Evolutionary conservation across 2,888 invertebrate genomes (phyloP).

Genomic region (Auanema sp.): DNA sequence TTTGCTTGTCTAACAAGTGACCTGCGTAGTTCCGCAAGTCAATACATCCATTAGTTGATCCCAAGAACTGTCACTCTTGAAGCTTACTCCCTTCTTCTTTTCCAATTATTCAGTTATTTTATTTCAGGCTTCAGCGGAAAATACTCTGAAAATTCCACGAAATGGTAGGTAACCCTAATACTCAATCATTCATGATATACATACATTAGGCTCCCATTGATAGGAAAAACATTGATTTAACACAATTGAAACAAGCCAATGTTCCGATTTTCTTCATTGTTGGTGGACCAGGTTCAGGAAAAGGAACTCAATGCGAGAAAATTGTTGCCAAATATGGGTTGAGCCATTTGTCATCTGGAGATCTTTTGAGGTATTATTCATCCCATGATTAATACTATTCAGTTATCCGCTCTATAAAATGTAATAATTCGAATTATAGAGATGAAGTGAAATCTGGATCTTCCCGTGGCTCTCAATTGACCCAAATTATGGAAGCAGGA

Average conservation of each 20-base stretch:
- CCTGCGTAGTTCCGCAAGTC: too few relatives aligned
- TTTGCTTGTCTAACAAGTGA: too few relatives aligned
- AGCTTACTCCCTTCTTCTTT: too few relatives aligned
- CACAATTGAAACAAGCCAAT: slow-evolving; percentile 56
- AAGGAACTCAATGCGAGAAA: slow-evolving; percentile 79
- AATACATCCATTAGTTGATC: too few relatives aligned
- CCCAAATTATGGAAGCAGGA: slow-evolving; percentile 75
- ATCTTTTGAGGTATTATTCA: slow-evolving; percentile 73
- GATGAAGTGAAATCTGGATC: slow-evolving; percentile 70
- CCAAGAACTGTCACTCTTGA: too few relatives aligned
- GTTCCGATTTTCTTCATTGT: slow-evolving; percentile 59
- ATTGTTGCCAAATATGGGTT: slow-evolving; percentile 73
- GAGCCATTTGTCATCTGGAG: slow-evolving; percentile 80
- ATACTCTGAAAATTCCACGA: too few relatives aligned
- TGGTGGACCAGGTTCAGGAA: slow-evolving; percentile 87
- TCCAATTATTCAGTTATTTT: too few relatives aligned
- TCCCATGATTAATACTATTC: slow-evolving; percentile 3
- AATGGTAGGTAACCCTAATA: too few relatives aligned
- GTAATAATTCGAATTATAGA: slow-evolving; percentile 3
- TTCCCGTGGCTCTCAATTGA: slow-evolving; percentile 67
- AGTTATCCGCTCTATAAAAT: not conserved
- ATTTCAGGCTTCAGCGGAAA: too few relatives aligned
- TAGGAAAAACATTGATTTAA: slow-evolving; percentile 56
- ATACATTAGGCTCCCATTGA: slow-evolving; percentile 28
- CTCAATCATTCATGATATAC: not conserved